Evolutionary conservation across 1,140 invertebrate genomes (phyloP).

Genomic region (Drosophila albomicans): DNA sequence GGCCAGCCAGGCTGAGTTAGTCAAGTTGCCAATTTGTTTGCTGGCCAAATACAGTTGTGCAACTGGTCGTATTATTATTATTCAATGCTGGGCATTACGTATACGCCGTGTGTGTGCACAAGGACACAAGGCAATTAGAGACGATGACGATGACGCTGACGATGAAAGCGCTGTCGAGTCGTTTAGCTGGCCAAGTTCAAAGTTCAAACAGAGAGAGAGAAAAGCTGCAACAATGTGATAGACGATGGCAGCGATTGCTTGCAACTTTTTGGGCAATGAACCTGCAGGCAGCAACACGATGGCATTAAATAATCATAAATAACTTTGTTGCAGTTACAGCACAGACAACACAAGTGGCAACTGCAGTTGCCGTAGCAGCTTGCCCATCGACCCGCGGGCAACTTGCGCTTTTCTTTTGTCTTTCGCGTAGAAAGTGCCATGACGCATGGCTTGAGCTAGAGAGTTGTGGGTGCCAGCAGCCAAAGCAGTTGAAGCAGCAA

Average conservation of each 20-base stretch:
- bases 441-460: constrained; percentile 18
- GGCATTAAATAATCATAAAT: constrained; percentile 82
- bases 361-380: constrained; percentile 1
- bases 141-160: constrained; percentile 23
- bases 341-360: constrained; percentile 21
- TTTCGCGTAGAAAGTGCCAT: constrained; percentile 65
- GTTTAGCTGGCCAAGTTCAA: constrained; percentile 68
- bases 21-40: constrained; percentile 9
- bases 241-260: constrained; percentile 46
- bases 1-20: not conserved
- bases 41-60: constrained; percentile 33
- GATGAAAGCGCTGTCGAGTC: constrained; percentile 67
- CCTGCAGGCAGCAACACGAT: constrained; percentile 57
- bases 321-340: constrained; percentile 56
- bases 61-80: constrained; percentile 17
- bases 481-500: not conserved
- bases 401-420: constrained; percentile 66
- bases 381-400: constrained; percentile 48
- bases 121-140: constrained; percentile 47
- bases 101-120: constrained; percentile 51
- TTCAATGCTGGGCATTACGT: constrained; percentile 63
- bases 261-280: constrained; percentile 69
- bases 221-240: constrained; percentile 27
- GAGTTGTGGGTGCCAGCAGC: constrained; percentile 19
- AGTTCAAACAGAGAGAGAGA: constrained; percentile 57